These are phyloP conservation scores for Butastur rufipennis DNA, from an alignment of 2,113 vertebrate species.

Conservation along the genomic window DNA sequence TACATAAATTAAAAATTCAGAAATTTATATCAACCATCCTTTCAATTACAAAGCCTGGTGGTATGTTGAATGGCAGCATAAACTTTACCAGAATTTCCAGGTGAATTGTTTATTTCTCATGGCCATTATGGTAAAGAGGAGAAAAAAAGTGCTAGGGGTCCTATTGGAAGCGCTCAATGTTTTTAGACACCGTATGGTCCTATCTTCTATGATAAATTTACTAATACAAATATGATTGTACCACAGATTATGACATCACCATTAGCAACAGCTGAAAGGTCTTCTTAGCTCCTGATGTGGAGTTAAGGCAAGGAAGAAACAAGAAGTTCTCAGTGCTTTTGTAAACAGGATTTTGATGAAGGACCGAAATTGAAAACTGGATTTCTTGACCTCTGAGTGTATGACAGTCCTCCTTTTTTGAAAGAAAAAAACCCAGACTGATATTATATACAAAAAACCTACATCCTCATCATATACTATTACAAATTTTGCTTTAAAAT, in stretches of 20 bases:
- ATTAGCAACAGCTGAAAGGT: not conserved
- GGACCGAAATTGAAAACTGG: not conserved
- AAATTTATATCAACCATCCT: not conserved
- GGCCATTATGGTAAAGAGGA: not conserved
- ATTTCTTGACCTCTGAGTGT: not conserved
- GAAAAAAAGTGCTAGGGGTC: not conserved
- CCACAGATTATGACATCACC: not conserved
- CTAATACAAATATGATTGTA: not conserved
- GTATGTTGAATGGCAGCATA: not conserved
- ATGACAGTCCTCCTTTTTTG: not conserved
- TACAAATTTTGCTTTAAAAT: not conserved
- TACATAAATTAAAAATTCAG: not conserved
- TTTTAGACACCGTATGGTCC: not conserved
- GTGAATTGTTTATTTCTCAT: not conserved
- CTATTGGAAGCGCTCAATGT: not conserved
- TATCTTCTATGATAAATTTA: not conserved
- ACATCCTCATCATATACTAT: not conserved
- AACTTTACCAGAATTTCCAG: not conserved
- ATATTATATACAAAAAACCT: not conserved
- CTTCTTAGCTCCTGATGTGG: not conserved
- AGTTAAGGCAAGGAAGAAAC: not conserved
- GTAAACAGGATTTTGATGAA: not conserved
- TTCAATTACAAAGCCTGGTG: not conserved
- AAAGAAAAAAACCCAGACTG: not conserved
- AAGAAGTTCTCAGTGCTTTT: not conserved